Conservation (phyloP, 2,113 vertebrate genomes). For the Corvus cornix region DNA sequence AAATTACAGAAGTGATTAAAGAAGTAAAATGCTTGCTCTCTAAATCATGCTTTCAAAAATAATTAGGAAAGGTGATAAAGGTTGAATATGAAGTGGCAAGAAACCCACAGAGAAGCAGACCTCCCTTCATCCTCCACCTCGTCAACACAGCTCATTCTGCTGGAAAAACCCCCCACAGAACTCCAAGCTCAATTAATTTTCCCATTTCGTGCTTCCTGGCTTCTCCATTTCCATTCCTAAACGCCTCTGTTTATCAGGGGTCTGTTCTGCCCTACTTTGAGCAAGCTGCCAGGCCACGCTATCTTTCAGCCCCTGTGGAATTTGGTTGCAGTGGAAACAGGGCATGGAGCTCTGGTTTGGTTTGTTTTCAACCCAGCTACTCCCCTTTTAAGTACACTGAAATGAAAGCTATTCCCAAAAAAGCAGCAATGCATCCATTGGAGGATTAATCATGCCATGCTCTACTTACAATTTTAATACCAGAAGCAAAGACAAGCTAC, state of each 20-base stretch:
- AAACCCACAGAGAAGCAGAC: not conserved
- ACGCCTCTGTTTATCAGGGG: not conserved
- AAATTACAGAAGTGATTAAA: not conserved
- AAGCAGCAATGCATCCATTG: not conserved
- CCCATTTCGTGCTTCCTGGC: not conserved
- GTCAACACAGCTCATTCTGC: not conserved
- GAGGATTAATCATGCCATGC: constrained; percentile 51
- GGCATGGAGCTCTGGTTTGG: not conserved
- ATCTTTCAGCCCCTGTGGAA: not conserved
- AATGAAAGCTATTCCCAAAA: not conserved
- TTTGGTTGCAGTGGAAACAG: not conserved
- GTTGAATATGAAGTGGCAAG: not conserved
- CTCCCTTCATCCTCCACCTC: not conserved
- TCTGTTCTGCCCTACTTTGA: not conserved
- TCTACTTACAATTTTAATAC: constrained; percentile 26
- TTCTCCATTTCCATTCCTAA: not conserved
- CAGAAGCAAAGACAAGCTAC: constrained; percentile 41
- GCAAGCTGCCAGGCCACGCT: not conserved
- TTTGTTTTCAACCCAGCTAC: not conserved
- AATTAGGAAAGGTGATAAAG: not conserved
- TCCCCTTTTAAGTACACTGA: not conserved
- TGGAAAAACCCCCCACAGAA: not conserved
- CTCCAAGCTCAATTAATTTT: not conserved
- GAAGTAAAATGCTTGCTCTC: not conserved
- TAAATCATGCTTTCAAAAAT: not conserved